Conservation (phyloP, 2,888 invertebrate species). For the Linyphia triangularis region DNA sequence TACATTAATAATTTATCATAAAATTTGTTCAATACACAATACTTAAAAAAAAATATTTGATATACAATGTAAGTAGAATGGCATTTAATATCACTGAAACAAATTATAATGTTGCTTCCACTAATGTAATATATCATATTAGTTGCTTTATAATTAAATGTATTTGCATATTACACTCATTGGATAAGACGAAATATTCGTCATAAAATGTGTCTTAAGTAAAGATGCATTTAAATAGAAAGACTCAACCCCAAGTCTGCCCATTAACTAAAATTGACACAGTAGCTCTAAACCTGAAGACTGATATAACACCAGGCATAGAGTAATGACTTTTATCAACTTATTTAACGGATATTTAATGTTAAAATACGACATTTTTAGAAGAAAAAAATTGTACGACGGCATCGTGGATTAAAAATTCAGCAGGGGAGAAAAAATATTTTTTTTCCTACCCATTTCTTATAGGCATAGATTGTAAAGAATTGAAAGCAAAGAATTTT, state of each 20-base stretch:
- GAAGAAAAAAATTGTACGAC: conserved; percentile 20
- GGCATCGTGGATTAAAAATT: conserved; percentile 55
- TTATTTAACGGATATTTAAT: conserved; percentile 63
- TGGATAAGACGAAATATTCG: too few relatives aligned
- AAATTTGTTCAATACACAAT: too few relatives aligned
- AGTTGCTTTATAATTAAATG: too few relatives aligned
- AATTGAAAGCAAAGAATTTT: conserved; percentile 33
- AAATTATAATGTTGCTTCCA: too few relatives aligned
- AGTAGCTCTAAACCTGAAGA: conserved; percentile 40
- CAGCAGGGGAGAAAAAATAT: conserved; percentile 44
- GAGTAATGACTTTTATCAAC: conserved; percentile 71
- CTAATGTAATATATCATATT: too few relatives aligned
- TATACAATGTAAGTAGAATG: too few relatives aligned
- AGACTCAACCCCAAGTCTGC: conserved; percentile 10
- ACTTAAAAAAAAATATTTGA: too few relatives aligned
- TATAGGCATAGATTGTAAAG: conserved; percentile 9
- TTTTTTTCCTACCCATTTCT: conserved; percentile 28
- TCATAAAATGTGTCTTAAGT: too few relatives aligned
- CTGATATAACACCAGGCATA: conserved; percentile 29
- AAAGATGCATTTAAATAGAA: not conserved
- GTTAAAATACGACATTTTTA: conserved; percentile 17
- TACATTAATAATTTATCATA: too few relatives aligned
- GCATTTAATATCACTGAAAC: too few relatives aligned
- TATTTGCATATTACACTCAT: too few relatives aligned
- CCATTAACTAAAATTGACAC: conserved; percentile 19